Base-by-base conservation (phyloP, 2,797 vertebrate species). In the Acipenser transmontanus region DNA sequence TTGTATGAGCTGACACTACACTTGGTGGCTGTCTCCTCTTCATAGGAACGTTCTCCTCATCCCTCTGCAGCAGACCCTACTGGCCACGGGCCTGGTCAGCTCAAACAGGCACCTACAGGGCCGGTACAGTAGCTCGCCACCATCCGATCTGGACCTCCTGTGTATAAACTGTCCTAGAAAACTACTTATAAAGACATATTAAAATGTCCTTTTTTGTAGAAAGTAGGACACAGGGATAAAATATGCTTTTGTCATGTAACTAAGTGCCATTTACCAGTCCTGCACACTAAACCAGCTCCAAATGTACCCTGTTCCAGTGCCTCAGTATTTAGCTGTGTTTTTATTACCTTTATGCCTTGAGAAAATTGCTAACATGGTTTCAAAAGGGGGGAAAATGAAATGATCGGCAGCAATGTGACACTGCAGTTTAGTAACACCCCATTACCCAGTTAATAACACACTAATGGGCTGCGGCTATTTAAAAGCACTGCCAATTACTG, bases 391-490 rank as follows among this genome's bases (percentile, higher is more conserved):
- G 64, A 17, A 62, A 52, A 65, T 62, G 59, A 71, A 49, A 34
- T 61, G 63, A 74, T 72, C 72, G 66, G 75, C 74, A 57, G 77
- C 84, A 87, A 84, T 84, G 85, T 87, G 84, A 81, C 85, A 82
- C 78, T 84, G 83, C 74, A 81, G 84, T 91, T 88, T 91, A 92
- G 89, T 84, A 90, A 91, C 77, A 84, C 87, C 82, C 84, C 88
- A 91, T 93, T 91, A 91, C 79, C 84, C 88, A 77, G 84, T 85
- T 91, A 91, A 93, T 93, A 89, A 88, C 65, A 77, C 77, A 71
- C 80, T 87, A 89, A 91, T 87, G 88, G 83, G 82, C 81, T 82
- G 80, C 84, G 83, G 88, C 89, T 89, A 88, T 90, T 89, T 88
- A 84, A 86, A 89, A 89, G 78, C 81, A 81, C 80, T 67, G 78